These are phyloP conservation scores for Pyralis farinalis DNA, from an alignment of 2,888 invertebrate genomes.

Conservation along the genomic window DNA sequence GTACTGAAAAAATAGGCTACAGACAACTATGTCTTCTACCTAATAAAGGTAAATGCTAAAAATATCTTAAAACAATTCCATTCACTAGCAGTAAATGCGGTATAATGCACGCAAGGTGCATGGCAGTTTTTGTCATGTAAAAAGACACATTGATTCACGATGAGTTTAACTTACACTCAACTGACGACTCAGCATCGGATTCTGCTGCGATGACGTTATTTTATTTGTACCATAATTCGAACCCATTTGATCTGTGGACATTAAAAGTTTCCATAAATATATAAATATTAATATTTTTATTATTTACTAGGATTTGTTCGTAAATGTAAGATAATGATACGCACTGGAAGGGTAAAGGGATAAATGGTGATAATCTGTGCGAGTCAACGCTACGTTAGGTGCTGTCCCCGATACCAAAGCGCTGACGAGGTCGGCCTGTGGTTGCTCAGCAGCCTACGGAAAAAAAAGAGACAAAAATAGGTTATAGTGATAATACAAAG, in stretches of 20 bases:
- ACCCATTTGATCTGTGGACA: conserved; percentile 67
- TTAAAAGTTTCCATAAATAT: no score
- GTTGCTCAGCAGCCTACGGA: conserved; percentile 84
- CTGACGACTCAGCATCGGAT: conserved; percentile 94
- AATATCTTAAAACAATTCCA: no score
- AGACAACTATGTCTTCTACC: no score
- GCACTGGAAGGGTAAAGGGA: conserved; percentile 61
- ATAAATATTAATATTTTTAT: not conserved
- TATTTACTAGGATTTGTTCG: no score
- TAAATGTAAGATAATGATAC: conserved; percentile 21
- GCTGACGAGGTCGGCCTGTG: conserved; percentile 85
- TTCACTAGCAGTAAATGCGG: no score
- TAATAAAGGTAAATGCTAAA: no score
- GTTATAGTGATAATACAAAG: no score
- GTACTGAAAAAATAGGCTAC: no score
- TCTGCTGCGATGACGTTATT: conserved; percentile 88
- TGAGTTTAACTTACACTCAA: conserved; percentile 83
- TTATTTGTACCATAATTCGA: conserved; percentile 76
- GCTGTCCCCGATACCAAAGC: conserved; percentile 92
- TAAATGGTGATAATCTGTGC: conserved; percentile 79
- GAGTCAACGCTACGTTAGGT: conserved; percentile 93
- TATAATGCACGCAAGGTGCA: no score
- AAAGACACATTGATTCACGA: no score
- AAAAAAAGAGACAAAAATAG: no score
- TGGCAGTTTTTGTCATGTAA: no score